phyloP scores from a whole-genome alignment of 2,113 vertebrate genomes.

The Ophiodon elongatus region DNA sequence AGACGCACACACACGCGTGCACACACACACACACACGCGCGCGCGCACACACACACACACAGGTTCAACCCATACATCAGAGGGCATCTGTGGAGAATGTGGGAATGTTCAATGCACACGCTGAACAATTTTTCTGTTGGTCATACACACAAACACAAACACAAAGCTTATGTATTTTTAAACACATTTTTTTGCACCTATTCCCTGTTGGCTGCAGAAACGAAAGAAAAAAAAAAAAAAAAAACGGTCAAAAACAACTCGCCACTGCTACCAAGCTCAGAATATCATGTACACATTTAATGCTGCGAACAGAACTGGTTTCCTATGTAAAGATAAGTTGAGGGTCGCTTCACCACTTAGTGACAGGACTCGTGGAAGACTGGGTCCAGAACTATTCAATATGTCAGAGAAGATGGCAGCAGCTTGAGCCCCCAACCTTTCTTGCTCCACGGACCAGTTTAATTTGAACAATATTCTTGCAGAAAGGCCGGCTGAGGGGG shows the following conservation, averaged over 20 bases:
- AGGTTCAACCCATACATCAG: too few relatives aligned
- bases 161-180: not conserved
- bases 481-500: not conserved
- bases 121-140: not conserved
- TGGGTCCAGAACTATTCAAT: too few relatives aligned
- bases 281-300: not conserved
- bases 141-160: not conserved
- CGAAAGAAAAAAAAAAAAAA: not conserved
- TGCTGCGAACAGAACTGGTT: not conserved
- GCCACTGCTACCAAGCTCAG: not conserved
- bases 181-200: not conserved
- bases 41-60: too few relatives aligned
- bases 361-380: not conserved
- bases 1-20: not conserved
- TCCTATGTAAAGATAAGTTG: not conserved
- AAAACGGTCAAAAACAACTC: not conserved
- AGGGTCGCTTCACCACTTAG: not conserved
- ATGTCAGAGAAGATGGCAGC: not conserved
- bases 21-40: not conserved
- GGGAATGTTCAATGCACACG: too few relatives aligned
- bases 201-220: not conserved
- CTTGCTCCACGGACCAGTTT: not conserved
- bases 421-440: not conserved
- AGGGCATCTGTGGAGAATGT: too few relatives aligned
- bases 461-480: not conserved